Conservation (phyloP, 2,113 vertebrate genomes). For the Eudyptes chrysolophus region DNA sequence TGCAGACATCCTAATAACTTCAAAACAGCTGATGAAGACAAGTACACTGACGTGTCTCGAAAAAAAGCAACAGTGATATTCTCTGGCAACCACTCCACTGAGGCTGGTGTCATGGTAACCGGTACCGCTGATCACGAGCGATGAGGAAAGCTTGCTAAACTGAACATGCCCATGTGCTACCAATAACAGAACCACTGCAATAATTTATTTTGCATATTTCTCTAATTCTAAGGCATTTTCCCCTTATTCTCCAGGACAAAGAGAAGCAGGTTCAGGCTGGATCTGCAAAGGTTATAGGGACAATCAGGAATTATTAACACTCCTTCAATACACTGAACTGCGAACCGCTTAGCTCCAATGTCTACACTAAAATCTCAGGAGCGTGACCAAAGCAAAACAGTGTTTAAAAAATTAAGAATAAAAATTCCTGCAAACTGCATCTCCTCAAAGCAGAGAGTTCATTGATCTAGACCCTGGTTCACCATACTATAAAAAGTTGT, state of each 20-base stretch:
- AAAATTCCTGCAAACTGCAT: background rate
- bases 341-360: background rate
- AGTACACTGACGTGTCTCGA: background rate
- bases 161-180: background rate
- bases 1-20: background rate
- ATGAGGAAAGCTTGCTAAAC: background rate
- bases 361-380: background rate
- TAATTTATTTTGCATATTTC: background rate
- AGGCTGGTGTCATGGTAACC: background rate
- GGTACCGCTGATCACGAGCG: rapidly evolving
- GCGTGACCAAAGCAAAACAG: rapidly evolving
- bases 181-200: background rate
- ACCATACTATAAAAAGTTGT: background rate
- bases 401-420: background rate
- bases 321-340: background rate
- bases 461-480: background rate
- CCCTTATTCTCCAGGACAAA: background rate
- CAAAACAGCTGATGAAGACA: background rate
- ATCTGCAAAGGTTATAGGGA: background rate
- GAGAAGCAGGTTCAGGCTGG: background rate
- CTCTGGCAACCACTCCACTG: background rate
- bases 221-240: background rate
- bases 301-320: background rate
- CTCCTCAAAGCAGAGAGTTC: background rate
- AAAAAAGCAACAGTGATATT: background rate